These are phyloP conservation scores for Pogoniulus pusillus DNA, from an alignment of 2,797 vertebrate species.

Conservation along the genomic window DNA sequence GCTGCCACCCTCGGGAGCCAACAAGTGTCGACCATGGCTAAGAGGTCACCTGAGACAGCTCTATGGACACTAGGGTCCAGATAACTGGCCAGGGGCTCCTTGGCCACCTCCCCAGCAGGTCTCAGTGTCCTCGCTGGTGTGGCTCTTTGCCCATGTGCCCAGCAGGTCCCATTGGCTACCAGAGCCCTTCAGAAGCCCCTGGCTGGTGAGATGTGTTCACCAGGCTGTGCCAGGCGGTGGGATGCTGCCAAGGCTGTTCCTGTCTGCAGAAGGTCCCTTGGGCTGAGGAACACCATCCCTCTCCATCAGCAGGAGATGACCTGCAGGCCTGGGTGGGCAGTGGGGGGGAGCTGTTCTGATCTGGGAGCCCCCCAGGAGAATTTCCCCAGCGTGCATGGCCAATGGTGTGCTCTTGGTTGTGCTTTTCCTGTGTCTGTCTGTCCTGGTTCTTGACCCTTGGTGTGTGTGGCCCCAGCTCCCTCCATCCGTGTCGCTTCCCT, in stretches of 20 bases:
- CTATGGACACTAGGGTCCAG: neutral
- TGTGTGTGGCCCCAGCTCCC: neutral
- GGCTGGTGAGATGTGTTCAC: neutral
- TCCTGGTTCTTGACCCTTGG: neutral
- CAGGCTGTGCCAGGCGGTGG: neutral
- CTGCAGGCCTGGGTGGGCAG: neutral
- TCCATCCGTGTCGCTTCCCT: neutral
- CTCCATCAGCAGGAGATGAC: neutral
- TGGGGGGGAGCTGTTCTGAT: neutral
- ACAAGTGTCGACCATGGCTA: too few relatives aligned
- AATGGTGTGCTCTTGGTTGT: neutral
- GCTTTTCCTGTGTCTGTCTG: neutral
- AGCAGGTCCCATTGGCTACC: neutral
- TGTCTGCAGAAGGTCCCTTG: fast-evolving
- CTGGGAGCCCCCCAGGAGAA: neutral
- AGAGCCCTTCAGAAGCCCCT: neutral
- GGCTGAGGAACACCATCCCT: neutral
- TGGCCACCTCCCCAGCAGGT: neutral
- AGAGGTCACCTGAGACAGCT: neutral
- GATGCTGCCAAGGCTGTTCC: neutral
- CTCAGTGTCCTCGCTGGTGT: neutral
- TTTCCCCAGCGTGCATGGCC: constrained; percentile 48
- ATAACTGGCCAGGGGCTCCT: neutral
- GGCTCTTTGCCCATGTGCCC: neutral
- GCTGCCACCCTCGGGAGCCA: neutral